Evolutionary conservation across 92 coral and sea anemone species (phyloP), one percentile per base, ranked within the genome.

Genomic region (Porites rus): DNA sequence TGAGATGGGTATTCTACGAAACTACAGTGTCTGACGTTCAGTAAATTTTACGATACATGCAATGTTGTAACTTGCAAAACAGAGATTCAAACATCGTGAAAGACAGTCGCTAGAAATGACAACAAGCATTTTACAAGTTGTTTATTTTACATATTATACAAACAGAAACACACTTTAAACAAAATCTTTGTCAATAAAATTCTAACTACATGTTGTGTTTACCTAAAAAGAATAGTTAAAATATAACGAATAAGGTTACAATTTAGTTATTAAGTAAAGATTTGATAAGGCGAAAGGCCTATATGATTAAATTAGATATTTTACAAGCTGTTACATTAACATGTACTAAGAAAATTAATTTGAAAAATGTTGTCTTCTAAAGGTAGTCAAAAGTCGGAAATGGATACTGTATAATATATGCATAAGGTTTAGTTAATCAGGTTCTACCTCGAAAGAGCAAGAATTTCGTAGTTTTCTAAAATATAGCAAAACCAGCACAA

Each of bases 61-160:
- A 38, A 38, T 38, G 6, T 38, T 38, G 46, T 38, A 38, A 3
- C 46, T 38, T 38, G 46, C 46, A 38, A 38, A 38, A 38, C 46
- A 38, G 46, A 38, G 46, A 38, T 4, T 38, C 46, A 38, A 38
- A 38, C 46, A 38, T 38, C 46, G 46, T 38, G 46, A 38, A 38
- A 3, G 46, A 38, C 46, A 38, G 46, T 38, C 46, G 6, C 5
- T 38, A 6, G 61, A 56, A 56, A 56, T 56, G 61, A 56, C 61
- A 56, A 56, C 13, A 56, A 56, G 61, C 61, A 10, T 75, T 75
- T 22, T 24, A 56, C 17, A 21, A 9, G 77, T 69, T 70, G 9
- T 79, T 81, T 81, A 69, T 81, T 69, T 59, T 69, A 81, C 77
- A 81, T 79, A 79, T 81, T 25, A 17, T 81, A 59, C 86, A 81